Conservation (phyloP, 2,888 invertebrate species). For the Germaria angustata region DNA sequence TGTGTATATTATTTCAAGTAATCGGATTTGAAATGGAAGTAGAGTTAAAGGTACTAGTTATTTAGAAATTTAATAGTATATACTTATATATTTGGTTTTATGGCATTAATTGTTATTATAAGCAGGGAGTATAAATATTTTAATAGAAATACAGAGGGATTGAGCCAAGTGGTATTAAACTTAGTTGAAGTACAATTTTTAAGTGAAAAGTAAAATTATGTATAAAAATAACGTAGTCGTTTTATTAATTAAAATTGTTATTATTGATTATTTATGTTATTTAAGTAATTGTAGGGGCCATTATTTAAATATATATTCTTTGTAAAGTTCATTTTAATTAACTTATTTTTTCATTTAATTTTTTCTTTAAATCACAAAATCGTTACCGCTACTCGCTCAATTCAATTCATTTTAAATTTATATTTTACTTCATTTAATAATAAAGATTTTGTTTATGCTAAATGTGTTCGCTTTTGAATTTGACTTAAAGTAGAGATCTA, state of each 20-base stretch:
- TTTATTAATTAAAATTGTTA: neutral
- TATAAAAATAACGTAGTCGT: neutral
- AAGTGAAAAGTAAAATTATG: neutral
- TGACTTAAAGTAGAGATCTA: constrained; percentile 31
- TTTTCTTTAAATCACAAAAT: constrained; percentile 75
- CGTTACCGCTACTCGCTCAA: constrained; percentile 75
- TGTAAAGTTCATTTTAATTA: constrained; percentile 23
- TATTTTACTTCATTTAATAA: neutral
- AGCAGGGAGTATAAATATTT: neutral
- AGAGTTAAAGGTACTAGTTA: constrained; percentile 63
- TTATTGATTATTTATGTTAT: neutral
- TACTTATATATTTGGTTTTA: neutral
- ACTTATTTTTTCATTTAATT: constrained; percentile 44
- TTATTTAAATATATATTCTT: neutral
- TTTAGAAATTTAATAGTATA: constrained; percentile 29
- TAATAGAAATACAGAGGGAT: neutral
- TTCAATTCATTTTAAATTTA: constrained; percentile 66
- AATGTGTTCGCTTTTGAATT: constrained; percentile 3
- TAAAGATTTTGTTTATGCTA: constrained; percentile 57
- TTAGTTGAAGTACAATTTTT: neutral
- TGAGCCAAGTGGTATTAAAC: neutral
- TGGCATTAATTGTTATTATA: neutral
- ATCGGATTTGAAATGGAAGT: constrained; percentile 56
- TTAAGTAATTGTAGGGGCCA: neutral
- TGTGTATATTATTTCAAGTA: neutral